Base-by-base conservation (phyloP, 2,888 invertebrate genomes). In the Acanthopleura granulata region DNA sequence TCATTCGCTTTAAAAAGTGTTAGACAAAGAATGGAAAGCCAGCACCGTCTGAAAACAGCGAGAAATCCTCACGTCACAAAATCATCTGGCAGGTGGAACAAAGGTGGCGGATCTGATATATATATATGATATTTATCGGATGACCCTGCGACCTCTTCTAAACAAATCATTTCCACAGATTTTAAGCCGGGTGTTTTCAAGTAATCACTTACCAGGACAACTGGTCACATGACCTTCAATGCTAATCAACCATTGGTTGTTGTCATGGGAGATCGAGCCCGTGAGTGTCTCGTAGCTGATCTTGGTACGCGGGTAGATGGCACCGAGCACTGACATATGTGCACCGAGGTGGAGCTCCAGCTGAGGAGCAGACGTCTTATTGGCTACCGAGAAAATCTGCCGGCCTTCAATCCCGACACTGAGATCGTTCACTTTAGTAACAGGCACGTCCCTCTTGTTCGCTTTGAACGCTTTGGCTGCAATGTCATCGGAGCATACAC, bases 221-320 rank as follows among this genome's bases (percentile, higher is more conserved):
- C 77, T 62, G 27, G 79, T 73, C 27, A 84, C 74, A 49, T 76
- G 73, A 49, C 85, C 87, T 3, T 75, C 73, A 15, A 86, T 77
- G 57, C 77, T 77, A 22, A 85, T 78, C 27, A 82, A 71, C 87
- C 86, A 86, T 70, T 84, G 84, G 3, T 83, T 80, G 30, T 76
- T 77, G 70, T 84, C 85, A 76, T 84, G 85, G 27, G 78, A 77
- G 73, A 89, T 81, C 51, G 85, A 82, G n/a, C 86, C 88, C 30
- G 81, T 77, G 75, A 89, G 77, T 18, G 84, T 81, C 25, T 84
- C 83, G 29, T 83, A 81, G 49, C 79, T 79, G 15, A 89, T 79
- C 11, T 79, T 80, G 0, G 83, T 84, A 6, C 82, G 77, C n/a
- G 84, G 82, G 75, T 83, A 87, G 27, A 89, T 79, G 14, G 83